These are phyloP conservation scores for Fratercula arctica DNA, from an alignment of 2,797 vertebrate species.

Conservation along the genomic window DNA sequence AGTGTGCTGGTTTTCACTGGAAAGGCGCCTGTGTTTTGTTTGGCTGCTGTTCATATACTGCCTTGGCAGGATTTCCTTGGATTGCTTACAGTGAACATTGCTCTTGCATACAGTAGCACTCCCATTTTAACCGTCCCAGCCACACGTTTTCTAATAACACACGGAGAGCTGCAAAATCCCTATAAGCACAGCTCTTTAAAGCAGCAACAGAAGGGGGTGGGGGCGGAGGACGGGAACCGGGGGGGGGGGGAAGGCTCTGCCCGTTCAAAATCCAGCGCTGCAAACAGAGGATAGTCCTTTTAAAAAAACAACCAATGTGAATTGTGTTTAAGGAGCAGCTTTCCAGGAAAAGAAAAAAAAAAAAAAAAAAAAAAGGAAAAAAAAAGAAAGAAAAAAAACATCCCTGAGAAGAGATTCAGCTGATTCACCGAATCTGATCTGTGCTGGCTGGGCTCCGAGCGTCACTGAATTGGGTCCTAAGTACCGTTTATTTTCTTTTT, in stretches of 20 bases:
- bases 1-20: conserved; percentile 87
- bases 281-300: conserved; percentile 52
- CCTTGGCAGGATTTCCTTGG: conserved; percentile 89
- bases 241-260: background rate
- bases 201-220: conserved; percentile 55
- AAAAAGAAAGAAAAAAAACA: conserved; percentile 32
- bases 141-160: conserved; percentile 80
- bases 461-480: background rate
- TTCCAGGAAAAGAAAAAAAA: conserved; percentile 54
- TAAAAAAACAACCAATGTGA: conserved; percentile 47
- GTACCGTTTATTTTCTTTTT: background rate
- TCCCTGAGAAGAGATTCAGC: conserved; percentile 23
- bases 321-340: conserved; percentile 44
- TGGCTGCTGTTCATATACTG: conserved; percentile 91
- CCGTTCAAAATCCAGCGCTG: conserved; percentile 33
- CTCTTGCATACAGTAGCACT: conserved; percentile 85
- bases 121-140: conserved; percentile 79
- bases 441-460: background rate
- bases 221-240: background rate
- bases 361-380: background rate
- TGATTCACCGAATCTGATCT: conserved; percentile 29
- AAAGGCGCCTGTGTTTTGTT: conserved; percentile 94
- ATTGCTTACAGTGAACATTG: conserved; percentile 88
- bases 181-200: conserved; percentile 64
- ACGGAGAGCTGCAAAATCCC: conserved; percentile 74